Evolutionary conservation across 2,888 invertebrate species (phyloP).

Genomic region (Caenorhabditis sp.): DNA sequence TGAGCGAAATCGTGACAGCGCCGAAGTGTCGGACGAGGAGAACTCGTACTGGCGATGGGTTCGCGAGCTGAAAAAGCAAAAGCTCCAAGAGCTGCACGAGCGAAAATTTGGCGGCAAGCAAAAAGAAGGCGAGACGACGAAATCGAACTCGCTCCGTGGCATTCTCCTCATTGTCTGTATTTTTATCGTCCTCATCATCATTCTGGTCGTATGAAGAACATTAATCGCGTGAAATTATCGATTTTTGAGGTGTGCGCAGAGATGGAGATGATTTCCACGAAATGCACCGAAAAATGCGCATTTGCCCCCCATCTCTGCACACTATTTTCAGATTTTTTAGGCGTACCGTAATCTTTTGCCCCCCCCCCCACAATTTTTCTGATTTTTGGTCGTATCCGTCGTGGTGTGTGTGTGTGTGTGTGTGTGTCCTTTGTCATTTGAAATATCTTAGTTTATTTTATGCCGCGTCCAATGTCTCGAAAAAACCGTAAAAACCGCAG

Average conservation of each 20-base stretch:
- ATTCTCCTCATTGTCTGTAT: no score
- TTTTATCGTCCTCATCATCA: no score
- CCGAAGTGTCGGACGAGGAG: conserved; percentile 37
- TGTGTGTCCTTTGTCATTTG: conserved; percentile 8
- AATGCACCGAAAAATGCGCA: neutral
- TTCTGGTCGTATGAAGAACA: no score
- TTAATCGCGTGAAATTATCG: no score
- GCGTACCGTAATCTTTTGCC: conserved; percentile 16
- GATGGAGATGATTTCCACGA: no score
- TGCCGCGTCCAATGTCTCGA: neutral
- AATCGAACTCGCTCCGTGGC: no score
- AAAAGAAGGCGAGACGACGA: no score
- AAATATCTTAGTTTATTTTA: neutral
- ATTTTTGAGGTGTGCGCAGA: no score
- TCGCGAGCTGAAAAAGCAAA: neutral
- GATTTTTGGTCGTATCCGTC: conserved; percentile 27
- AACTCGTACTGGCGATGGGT: conserved; percentile 35
- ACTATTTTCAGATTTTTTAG: conserved; percentile 16
- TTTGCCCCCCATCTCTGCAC: neutral
- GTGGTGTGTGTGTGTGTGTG: conserved; percentile 40
- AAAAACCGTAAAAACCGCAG: neutral
- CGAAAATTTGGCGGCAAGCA: conserved; percentile 25
- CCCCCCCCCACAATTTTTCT: neutral
- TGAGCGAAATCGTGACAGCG: conserved; percentile 20
- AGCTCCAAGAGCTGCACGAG: neutral